These are phyloP conservation scores for Enteromius anoplus DNA, from an alignment of 2,797 vertebrate species.

Conservation along the genomic window DNA sequence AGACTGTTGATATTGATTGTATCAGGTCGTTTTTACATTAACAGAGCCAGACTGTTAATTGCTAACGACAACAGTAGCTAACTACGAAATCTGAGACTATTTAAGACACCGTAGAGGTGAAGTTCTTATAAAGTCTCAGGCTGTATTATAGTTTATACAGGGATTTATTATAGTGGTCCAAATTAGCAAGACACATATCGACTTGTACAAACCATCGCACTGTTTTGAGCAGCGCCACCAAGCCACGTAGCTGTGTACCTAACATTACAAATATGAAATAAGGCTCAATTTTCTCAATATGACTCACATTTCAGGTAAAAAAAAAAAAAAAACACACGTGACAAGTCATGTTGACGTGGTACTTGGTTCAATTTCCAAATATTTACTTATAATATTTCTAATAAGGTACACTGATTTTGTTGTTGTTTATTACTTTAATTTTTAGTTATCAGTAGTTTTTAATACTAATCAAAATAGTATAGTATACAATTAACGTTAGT, in stretches of 20 bases:
- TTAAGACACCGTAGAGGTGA: not conserved
- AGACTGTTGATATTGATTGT: constrained; percentile 25
- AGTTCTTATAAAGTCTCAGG: not conserved
- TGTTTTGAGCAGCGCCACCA: constrained; percentile 18
- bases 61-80: not conserved
- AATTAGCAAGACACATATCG: not conserved
- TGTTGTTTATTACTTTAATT: not conserved
- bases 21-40: constrained; percentile 6
- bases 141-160: not conserved
- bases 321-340: not conserved
- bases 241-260: not conserved
- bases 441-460: not conserved
- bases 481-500: not conserved
- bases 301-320: not conserved
- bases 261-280: not conserved
- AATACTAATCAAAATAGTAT: not conserved
- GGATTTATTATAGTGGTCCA: not conserved
- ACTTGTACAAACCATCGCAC: not conserved
- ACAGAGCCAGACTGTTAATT: not conserved
- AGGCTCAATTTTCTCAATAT: not conserved
- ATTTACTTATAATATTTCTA: no score
- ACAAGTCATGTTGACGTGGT: no score
- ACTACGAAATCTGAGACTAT: not conserved
- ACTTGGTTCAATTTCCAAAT: not conserved
- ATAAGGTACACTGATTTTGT: not conserved